Conservation (phyloP, 2,113 vertebrate genomes). For the Choloepus hoffmanni region DNA sequence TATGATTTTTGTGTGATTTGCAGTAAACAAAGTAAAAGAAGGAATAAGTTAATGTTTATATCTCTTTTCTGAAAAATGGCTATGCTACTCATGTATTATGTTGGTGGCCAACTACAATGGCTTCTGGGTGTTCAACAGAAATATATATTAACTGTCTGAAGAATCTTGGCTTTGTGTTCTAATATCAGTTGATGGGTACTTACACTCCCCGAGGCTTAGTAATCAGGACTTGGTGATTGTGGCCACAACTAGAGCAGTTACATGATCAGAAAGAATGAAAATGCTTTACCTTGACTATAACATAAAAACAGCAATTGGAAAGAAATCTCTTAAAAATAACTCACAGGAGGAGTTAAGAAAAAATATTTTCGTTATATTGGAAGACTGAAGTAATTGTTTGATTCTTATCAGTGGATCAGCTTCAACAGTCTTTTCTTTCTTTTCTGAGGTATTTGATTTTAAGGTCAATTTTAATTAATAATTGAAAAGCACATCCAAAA, state of each 20-base stretch:
- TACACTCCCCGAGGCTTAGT: slow-evolving; percentile 47
- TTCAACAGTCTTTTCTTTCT: slow-evolving; percentile 15
- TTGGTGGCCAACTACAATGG: background rate
- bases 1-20: background rate
- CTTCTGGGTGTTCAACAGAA: background rate
- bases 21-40: background rate
- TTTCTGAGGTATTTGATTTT: slow-evolving; percentile 51
- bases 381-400: slow-evolving; percentile 64
- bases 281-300: slow-evolving; percentile 20
- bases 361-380: slow-evolving; percentile 56
- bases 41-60: background rate
- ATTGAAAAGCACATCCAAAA: slow-evolving; percentile 56
- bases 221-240: slow-evolving; percentile 50
- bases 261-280: slow-evolving; percentile 64
- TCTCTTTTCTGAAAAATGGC: slow-evolving; percentile 51
- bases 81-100: background rate
- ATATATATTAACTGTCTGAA: background rate
- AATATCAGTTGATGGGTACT: slow-evolving; percentile 10
- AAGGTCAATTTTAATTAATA: background rate
- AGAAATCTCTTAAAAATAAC: slow-evolving; percentile 51
- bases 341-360: slow-evolving; percentile 1
- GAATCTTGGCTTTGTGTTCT: slow-evolving; percentile 27
- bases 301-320: slow-evolving; percentile 36
- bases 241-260: slow-evolving; percentile 43
- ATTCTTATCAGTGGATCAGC: slow-evolving; percentile 50